Percentiles rank a stretch among this genome's conserved stretches.
phyloP scores from a whole-genome alignment of 2,888 invertebrate genomes.

The Standfussiana lucernea region DNA sequence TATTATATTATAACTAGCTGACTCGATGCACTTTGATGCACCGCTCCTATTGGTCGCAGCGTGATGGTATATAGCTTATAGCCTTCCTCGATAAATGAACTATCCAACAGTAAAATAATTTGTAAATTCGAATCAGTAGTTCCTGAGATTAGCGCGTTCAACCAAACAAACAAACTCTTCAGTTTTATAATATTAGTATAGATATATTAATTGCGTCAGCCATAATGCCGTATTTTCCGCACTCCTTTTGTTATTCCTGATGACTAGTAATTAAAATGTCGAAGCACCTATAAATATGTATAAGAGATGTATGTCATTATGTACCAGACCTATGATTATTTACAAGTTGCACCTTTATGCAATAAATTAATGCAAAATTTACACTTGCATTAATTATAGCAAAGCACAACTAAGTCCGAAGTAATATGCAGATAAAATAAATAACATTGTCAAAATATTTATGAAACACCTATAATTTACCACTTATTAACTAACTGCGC shows the following conservation, averaged over 20 bases:
- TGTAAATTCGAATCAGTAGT: no score
- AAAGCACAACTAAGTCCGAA: neutral
- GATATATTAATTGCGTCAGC: neutral
- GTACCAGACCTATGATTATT: conserved; percentile 31
- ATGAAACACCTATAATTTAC: neutral
- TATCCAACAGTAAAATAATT: no score
- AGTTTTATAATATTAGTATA: no score
- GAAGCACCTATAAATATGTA: conserved; percentile 28
- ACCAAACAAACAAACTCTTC: no score
- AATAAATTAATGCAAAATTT: conserved; percentile 34
- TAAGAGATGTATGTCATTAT: conserved; percentile 9
- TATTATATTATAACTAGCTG: no score
- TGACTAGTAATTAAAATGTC: conserved; percentile 47
- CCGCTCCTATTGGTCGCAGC: no score
- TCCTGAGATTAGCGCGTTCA: no score
- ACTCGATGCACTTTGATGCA: no score
- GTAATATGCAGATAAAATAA: conserved; percentile 9
- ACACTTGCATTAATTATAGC: neutral
- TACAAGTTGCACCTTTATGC: conserved; percentile 29
- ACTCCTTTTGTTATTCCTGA: conserved; percentile 24
- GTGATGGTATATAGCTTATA: no score
- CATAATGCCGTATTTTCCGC: conserved; percentile 1
- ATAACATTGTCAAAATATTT: neutral
- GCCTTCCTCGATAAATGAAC: no score
- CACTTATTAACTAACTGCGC: neutral